Evolutionary conservation across 2,888 invertebrate species (phyloP).

Genomic region (Agrotis exclamationis): DNA sequence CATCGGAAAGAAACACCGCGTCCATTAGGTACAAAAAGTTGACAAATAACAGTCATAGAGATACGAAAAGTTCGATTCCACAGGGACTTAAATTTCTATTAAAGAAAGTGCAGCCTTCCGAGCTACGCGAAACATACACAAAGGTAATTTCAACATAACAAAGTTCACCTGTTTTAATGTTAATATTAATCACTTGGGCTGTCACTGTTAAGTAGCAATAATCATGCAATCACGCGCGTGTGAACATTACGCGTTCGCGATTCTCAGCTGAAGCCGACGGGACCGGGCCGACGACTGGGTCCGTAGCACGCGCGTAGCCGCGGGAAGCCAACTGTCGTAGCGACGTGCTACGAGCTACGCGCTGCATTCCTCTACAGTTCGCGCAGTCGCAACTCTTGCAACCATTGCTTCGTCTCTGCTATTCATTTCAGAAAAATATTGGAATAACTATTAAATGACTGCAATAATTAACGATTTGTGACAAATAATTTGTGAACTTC

Average conservation of each 20-base stretch:
- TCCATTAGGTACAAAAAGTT: slow-evolving; percentile 65
- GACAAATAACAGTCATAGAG: slow-evolving; percentile 65
- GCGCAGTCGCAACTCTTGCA: slow-evolving; percentile 85
- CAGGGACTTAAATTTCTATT: slow-evolving; percentile 74
- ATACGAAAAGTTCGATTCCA: slow-evolving; percentile 65
- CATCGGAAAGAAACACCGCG: slow-evolving; percentile 60
- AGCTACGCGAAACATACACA: slow-evolving; percentile 70
- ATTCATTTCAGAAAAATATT: slow-evolving; percentile 41
- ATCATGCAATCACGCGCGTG: slow-evolving; percentile 83
- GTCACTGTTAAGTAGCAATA: slow-evolving; percentile 82
- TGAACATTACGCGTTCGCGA: slow-evolving; percentile 79
- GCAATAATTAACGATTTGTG: slow-evolving; percentile 18
- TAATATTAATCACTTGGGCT: slow-evolving; percentile 85
- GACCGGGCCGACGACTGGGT: slow-evolving; percentile 49
- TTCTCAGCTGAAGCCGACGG: slow-evolving; percentile 61
- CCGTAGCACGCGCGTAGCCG: slow-evolving; percentile 67
- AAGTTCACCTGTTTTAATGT: slow-evolving; percentile 85
- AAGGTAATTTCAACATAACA: slow-evolving; percentile 69
- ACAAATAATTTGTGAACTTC: background rate
- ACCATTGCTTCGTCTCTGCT: slow-evolving; percentile 44
- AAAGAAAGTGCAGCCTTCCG: slow-evolving; percentile 75
- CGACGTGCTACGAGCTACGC: slow-evolving; percentile 68
- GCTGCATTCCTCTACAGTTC: slow-evolving; percentile 75
- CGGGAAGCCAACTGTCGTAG: slow-evolving; percentile 79
- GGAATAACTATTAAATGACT: slow-evolving; percentile 15